Conservation (phyloP, 2,797 vertebrate genomes). For the Perodicticus potto region DNA sequence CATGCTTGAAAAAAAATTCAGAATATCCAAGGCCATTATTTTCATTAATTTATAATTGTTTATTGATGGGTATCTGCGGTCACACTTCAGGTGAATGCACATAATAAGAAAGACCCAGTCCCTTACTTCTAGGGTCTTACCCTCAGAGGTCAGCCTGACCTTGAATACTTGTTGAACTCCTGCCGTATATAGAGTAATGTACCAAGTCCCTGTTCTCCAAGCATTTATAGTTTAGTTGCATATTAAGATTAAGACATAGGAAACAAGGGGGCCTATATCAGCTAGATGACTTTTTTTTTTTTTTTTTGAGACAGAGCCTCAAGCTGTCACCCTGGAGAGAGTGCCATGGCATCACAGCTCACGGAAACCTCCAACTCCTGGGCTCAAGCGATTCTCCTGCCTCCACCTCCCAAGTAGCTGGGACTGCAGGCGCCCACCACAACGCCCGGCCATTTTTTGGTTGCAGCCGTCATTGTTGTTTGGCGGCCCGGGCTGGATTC, state of each 20-base stretch:
- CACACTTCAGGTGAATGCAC: neutral
- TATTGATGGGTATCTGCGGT: neutral
- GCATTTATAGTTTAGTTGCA: slow-evolving; percentile 1
- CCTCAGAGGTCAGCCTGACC: neutral
- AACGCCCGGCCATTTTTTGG: no score
- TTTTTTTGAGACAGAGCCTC: no score
- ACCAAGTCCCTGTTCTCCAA: neutral
- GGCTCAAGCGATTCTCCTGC: no score
- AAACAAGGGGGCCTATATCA: neutral
- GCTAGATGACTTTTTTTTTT: no score
- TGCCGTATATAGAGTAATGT: neutral
- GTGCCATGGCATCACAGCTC: no score
- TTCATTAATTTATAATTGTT: slow-evolving; percentile 31
- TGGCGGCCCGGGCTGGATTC: no score
- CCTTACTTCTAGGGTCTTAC: neutral
- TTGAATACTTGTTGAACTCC: neutral
- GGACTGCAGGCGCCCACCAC: no score
- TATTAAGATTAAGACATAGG: neutral
- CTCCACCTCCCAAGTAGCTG: no score
- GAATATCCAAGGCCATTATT: neutral
- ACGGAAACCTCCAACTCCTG: no score
- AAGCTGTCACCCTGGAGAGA: no score
- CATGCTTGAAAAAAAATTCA: neutral
- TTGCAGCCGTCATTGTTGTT: no score
- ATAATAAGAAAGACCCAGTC: neutral